These are phyloP conservation scores for Crax fasciolata DNA, from an alignment of 2,797 vertebrate species.

Conservation along the genomic window DNA sequence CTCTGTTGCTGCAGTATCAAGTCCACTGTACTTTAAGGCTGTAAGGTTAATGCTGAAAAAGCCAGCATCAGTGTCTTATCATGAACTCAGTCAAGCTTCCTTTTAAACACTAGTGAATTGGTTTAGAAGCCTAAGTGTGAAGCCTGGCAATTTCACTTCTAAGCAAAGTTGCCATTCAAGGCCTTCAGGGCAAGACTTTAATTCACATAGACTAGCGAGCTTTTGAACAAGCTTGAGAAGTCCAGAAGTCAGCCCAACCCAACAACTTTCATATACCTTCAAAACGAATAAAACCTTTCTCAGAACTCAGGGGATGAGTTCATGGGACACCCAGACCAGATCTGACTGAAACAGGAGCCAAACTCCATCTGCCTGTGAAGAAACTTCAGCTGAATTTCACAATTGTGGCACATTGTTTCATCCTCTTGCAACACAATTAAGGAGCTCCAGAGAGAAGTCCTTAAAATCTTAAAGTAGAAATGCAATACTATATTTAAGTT, in stretches of 20 bases:
- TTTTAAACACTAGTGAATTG: constrained; percentile 29
- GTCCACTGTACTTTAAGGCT: constrained; percentile 33
- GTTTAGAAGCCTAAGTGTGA: neutral
- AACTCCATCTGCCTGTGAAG: neutral
- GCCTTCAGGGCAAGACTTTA: constrained; percentile 29
- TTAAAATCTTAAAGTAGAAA: neutral
- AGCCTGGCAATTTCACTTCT: constrained; percentile 25
- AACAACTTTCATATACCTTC: neutral
- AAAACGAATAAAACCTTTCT: neutral
- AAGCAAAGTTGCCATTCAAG: constrained; percentile 29
- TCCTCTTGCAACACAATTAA: neutral
- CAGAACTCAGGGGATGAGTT: neutral
- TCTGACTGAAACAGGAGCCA: neutral
- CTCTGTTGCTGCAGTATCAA: constrained; percentile 31
- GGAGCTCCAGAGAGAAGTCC: neutral
- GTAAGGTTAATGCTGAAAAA: constrained; percentile 57
- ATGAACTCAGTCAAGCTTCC: constrained; percentile 8
- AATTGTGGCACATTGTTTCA: neutral
- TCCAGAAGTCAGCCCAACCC: neutral
- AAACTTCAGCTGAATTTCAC: neutral
- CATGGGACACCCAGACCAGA: neutral
- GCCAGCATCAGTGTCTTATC: constrained; percentile 20
- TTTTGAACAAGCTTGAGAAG: neutral
- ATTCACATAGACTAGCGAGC: neutral
- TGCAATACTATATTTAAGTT: neutral